Conservation (phyloP, 2,888 invertebrate species). For the Apotomis betuletana region DNA sequence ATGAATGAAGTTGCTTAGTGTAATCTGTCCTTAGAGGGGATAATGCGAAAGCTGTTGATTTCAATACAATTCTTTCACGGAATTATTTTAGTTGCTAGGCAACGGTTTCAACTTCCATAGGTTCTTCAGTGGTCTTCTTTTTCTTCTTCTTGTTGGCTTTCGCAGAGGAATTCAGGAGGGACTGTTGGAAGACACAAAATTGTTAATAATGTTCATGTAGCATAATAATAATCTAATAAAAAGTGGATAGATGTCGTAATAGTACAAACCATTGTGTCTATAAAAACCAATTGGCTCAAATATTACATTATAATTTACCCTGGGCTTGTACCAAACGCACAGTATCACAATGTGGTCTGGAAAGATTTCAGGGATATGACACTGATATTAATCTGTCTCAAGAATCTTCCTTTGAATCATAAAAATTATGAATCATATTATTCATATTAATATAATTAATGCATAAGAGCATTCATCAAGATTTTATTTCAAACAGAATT, state of each 20-base stretch:
- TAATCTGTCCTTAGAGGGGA: constrained; percentile 45
- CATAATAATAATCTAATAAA: neutral
- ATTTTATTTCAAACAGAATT: no score
- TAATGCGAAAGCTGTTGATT: constrained; percentile 56
- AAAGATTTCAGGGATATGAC: constrained; percentile 74
- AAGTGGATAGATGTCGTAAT: constrained; percentile 61
- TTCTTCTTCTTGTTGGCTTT: constrained; percentile 96
- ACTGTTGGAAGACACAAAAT: constrained; percentile 68
- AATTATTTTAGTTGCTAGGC: constrained; percentile 61
- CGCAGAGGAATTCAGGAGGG: constrained; percentile 89
- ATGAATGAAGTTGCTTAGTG: constrained; percentile 27
- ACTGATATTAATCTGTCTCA: no score
- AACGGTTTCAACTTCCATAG: constrained; percentile 85
- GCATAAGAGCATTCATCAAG: no score
- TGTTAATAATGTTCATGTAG: neutral
- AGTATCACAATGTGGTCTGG: constrained; percentile 55
- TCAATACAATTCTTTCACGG: constrained; percentile 46
- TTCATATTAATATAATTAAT: no score
- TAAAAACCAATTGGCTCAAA: constrained; percentile 68
- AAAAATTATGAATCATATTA: no score
- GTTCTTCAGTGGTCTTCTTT: constrained; percentile 87
- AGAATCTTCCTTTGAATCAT: no score
- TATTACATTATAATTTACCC: constrained; percentile 69
- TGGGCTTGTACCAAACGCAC: constrained; percentile 78
- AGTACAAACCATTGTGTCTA: constrained; percentile 69